Conservation (phyloP, 1,140 invertebrate species). For the Drosophila ironensis region DNA sequence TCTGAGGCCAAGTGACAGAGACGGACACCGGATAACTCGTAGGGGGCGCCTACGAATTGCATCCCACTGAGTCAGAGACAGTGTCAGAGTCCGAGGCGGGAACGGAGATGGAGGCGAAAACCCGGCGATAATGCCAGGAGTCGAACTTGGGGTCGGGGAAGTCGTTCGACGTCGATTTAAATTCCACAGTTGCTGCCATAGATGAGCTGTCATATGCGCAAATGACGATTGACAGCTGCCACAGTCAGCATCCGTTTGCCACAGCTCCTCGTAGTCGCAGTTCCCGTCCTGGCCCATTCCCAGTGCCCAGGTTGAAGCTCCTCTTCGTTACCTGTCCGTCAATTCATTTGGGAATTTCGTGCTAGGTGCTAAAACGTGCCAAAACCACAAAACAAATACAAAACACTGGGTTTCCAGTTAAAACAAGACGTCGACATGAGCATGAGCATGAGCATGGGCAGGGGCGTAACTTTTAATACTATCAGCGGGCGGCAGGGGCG, state of each 20-base stretch:
- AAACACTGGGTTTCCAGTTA: conserved; percentile 60
- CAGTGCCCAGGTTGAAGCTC: conserved; percentile 4
- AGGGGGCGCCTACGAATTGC: conserved; percentile 77
- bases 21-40: conserved; percentile 49
- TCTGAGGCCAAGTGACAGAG: conserved; percentile 66
- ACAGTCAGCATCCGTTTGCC: conserved; percentile 46
- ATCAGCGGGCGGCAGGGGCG: conserved; percentile 41
- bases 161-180: conserved; percentile 55
- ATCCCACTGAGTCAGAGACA: conserved; percentile 73
- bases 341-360: conserved; percentile 66
- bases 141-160: conserved; percentile 12
- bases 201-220: conserved; percentile 73
- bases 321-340: conserved; percentile 49
- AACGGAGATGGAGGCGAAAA: background rate
- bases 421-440: conserved; percentile 56
- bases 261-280: conserved; percentile 23
- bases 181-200: conserved; percentile 58
- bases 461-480: conserved; percentile 67
- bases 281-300: background rate
- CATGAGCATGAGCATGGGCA: conserved; percentile 54
- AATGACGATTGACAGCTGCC: conserved; percentile 78
- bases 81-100: background rate
- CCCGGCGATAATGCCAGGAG: conserved; percentile 13
- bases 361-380: conserved; percentile 59
- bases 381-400: conserved; percentile 63